phyloP scores from a whole-genome alignment of 2,797 vertebrate species.

The Catostomus latipinnis region DNA sequence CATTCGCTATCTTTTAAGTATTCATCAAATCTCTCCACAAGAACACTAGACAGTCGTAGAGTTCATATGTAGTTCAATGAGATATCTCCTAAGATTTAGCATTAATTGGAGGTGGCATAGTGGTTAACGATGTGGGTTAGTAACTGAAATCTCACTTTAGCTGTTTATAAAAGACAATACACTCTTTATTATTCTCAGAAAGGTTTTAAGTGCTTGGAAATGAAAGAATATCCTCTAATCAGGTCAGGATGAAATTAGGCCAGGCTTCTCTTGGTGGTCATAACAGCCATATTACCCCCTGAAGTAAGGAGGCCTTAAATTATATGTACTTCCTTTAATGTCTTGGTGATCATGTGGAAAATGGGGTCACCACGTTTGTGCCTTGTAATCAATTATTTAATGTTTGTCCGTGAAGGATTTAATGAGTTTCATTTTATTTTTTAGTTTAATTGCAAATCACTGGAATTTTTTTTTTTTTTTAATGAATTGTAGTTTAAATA shows the following conservation, averaged over 20 bases:
- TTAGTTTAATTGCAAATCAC: neutral
- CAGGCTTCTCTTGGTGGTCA: conserved; percentile 49
- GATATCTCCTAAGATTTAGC: neutral
- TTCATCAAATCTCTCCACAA: neutral
- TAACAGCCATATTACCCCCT: conserved; percentile 36
- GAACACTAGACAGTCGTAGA: neutral
- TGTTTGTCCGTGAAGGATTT: conserved; percentile 25
- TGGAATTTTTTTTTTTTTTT: too few relatives aligned
- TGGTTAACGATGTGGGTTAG: too few relatives aligned
- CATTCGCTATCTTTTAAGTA: neutral
- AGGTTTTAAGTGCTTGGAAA: conserved; percentile 14
- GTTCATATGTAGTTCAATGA: conserved; percentile 14
- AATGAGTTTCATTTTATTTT: neutral
- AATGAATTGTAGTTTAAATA: too few relatives aligned
- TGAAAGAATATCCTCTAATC: conserved; percentile 47
- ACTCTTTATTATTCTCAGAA: conserved; percentile 20
- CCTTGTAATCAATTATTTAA: conserved; percentile 70
- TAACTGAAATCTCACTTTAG: neutral
- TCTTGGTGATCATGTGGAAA: conserved; percentile 55
- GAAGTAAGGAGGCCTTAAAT: conserved; percentile 48
- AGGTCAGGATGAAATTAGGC: conserved; percentile 53
- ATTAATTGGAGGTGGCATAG: too few relatives aligned
- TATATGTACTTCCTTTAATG: conserved; percentile 66
- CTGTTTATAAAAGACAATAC: conserved; percentile 10
- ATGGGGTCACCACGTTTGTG: conserved; percentile 41